phyloP scores from a whole-genome alignment of 2,888 invertebrate species.

The Brenthis ino region DNA sequence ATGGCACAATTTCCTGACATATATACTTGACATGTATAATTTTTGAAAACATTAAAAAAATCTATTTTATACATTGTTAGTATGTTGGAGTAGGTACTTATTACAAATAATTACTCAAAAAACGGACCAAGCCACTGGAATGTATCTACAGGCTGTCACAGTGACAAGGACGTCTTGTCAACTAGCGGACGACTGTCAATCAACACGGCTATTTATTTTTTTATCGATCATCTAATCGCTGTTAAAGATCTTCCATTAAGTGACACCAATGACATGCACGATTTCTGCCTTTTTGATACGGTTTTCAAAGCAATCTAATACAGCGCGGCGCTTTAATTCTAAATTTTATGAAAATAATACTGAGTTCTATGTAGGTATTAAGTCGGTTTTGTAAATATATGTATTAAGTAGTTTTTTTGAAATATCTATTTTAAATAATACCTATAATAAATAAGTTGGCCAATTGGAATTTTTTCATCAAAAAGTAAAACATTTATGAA shows the following conservation, averaged over 20 bases:
- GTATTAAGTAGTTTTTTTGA: too few relatives aligned
- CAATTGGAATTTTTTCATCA: too few relatives aligned
- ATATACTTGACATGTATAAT: too few relatives aligned
- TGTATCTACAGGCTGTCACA: constrained; percentile 20
- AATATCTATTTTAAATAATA: too few relatives aligned
- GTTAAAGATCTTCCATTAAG: constrained; percentile 67
- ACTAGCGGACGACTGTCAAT: constrained; percentile 37
- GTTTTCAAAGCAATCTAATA: constrained; percentile 50
- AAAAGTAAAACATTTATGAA: too few relatives aligned
- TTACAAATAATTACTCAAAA: neutral
- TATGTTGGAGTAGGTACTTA: too few relatives aligned
- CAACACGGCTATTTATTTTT: constrained; percentile 48
- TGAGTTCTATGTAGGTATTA: constrained; percentile 39
- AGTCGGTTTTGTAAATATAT: too few relatives aligned
- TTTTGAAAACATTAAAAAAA: too few relatives aligned
- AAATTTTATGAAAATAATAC: constrained; percentile 19
- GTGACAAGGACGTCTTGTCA: constrained; percentile 30
- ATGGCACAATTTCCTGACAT: too few relatives aligned
- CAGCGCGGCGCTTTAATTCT: constrained; percentile 44
- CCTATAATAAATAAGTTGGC: too few relatives aligned
- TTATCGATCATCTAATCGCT: constrained; percentile 68
- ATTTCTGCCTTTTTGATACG: constrained; percentile 57
- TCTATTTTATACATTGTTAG: too few relatives aligned
- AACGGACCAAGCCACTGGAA: constrained; percentile 9
- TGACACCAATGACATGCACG: constrained; percentile 71